Evolutionary conservation across 1,140 invertebrate species (phyloP).

Genomic region (Drosophila baimaii): DNA sequence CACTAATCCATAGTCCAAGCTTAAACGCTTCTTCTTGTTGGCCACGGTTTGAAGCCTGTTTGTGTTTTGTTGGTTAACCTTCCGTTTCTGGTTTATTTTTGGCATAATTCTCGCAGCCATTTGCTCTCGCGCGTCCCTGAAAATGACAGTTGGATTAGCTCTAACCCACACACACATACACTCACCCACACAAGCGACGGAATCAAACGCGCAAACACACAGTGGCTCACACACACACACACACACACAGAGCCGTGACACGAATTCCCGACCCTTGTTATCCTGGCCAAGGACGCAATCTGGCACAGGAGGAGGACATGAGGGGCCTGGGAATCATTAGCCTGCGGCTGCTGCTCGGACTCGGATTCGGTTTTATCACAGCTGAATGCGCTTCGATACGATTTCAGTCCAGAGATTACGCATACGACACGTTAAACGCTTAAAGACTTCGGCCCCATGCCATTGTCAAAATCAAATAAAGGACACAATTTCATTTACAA

Average conservation of each 20-base stretch:
- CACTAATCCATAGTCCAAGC: conserved; percentile 3
- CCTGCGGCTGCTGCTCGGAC: conserved; percentile 23
- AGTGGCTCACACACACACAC: conserved; percentile 15
- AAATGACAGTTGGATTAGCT: conserved; percentile 72
- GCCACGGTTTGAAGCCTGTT: conserved; percentile 1
- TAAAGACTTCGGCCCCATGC: conserved; percentile 45
- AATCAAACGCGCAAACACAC: conserved; percentile 7
- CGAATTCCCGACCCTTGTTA: conserved; percentile 61
- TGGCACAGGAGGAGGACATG: neutral
- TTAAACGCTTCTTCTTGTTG: conserved; percentile 11
- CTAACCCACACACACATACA: conserved; percentile 11
- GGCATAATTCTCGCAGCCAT: conserved; percentile 67
- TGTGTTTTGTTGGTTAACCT: conserved; percentile 36
- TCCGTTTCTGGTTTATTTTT: conserved; percentile 55
- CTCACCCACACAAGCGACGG: neutral
- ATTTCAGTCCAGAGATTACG: conserved; percentile 57
- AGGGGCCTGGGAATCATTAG: conserved; percentile 54
- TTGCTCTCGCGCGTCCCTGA: conserved; percentile 55
- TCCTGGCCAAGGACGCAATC: conserved; percentile 17
- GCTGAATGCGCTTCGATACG: conserved; percentile 45
- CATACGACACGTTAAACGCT: conserved; percentile 72
- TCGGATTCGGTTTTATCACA: conserved; percentile 7
- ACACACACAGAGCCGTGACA: conserved; percentile 58
- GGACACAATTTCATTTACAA: conserved; percentile 64
- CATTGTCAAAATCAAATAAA: conserved; percentile 59